Evolutionary conservation across 2,113 vertebrate genomes (phyloP), one percentile per base, ranked within the genome.

Genomic region (Passer domesticus): DNA sequence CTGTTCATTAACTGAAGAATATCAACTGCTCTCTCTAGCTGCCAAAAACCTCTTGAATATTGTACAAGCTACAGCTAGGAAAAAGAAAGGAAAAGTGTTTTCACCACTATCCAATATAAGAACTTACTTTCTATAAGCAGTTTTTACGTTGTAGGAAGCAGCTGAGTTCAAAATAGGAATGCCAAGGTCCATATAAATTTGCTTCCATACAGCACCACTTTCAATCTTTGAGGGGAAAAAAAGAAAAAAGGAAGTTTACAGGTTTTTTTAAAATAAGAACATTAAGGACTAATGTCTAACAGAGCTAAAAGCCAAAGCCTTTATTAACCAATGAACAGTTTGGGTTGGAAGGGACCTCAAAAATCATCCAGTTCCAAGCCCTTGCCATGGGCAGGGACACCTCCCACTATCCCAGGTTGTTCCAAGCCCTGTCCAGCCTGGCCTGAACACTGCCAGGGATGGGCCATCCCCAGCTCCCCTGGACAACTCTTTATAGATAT

Each of bases 111-210:
- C 44, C 30, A 56, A 15, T 6, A 62, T 2, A 15, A 90, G 58
- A 67, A 98, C 99, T 98, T 98, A 99, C 99, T 99, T 99, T 98
- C 97, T 99, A 98, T 99, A 99, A 63, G 99, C 99, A 18, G 99
- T 99, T 98, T 99, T 99, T 82, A 99, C 99, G 95, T 99, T 99
- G 98, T 99, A 99, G 59, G 99, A 99, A 43, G 99, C 99, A 92
- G 99, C 99, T 2, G 99, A 99, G 98, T 99, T 99, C 94, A 99
- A 98, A 95, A 99, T 98, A 22, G 99, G 99, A 98, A 99, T 99
- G 95, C 99, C 99, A 96, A 99, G 98, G 96, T 99, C 99, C 98
- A 99, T 99, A 98, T 99, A 99, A 98, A 99, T 98, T 98, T 99
- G 99, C 97, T 99, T 99, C 99, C 99, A 99, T 93, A 99, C 98